phyloP scores from a whole-genome alignment of 2,113 vertebrate genomes.

The Patagioenas fasciata region DNA sequence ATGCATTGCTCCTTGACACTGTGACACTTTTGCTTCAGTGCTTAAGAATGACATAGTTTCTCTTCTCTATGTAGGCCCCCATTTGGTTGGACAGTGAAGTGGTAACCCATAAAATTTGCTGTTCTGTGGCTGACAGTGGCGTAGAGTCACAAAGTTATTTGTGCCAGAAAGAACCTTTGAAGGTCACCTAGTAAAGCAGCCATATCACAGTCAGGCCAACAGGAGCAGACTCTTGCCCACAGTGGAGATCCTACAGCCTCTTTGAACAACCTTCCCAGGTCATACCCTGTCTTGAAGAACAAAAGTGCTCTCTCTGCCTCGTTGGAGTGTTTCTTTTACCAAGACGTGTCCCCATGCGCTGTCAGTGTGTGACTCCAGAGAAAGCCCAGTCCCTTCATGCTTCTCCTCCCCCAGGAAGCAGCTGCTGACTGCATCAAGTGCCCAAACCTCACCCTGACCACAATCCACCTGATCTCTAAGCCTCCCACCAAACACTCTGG shows the following conservation, averaged over 20 bases:
- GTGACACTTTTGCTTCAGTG: background rate
- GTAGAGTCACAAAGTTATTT: background rate
- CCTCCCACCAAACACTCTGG: background rate
- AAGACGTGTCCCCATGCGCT: rapidly evolving
- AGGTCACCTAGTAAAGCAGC: background rate
- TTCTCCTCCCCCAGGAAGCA: background rate
- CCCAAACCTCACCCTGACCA: background rate
- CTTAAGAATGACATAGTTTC: background rate
- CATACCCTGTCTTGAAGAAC: background rate
- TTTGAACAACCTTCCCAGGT: background rate
- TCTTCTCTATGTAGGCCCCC: too few species aligned
- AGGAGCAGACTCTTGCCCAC: background rate
- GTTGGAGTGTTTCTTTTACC: background rate
- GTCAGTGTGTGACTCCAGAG: background rate
- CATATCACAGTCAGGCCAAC: background rate
- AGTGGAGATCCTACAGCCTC: background rate
- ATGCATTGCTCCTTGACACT: rapidly evolving
- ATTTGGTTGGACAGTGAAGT: background rate
- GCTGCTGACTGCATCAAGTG: background rate
- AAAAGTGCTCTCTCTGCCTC: background rate
- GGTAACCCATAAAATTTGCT: background rate
- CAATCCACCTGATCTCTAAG: rapidly evolving
- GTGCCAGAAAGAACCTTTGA: background rate
- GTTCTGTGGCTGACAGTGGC: background rate
- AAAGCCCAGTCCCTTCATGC: background rate